Conservation (phyloP, 1,140 invertebrate species). For the honey bee (Apis mellifera) region Amel_HAv3.1 CM009933.2:8392001-8392500, state of each 20-base stretch:
- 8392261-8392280: not conserved
- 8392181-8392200: slow-evolving; percentile 32
- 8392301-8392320: not conserved
- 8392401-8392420: slow-evolving; percentile 44
- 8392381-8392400: slow-evolving; percentile 41
- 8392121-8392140: slow-evolving; percentile 72
- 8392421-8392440: slow-evolving; percentile 29
- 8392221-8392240: not conserved
- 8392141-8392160: slow-evolving; percentile 70
- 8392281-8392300: slow-evolving; percentile 4
- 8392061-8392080: slow-evolving; percentile 76
- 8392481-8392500: not conserved
- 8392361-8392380: slow-evolving; percentile 43
- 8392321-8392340: slow-evolving; percentile 11
- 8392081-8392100: slow-evolving; percentile 64
- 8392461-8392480: slow-evolving; percentile 38
- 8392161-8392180: slow-evolving; percentile 47
- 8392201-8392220: no score
- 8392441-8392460: slow-evolving; percentile 21
- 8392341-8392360: slow-evolving; percentile 56
- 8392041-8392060: slow-evolving; percentile 64
- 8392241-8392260: not conserved
- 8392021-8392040: slow-evolving; percentile 70
- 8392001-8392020: slow-evolving; percentile 65
- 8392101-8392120: slow-evolving; percentile 55